These are phyloP conservation scores for Protobothrops mucrosquamatus DNA, from an alignment of 2,113 vertebrate species.

Conservation along the genomic window DNA sequence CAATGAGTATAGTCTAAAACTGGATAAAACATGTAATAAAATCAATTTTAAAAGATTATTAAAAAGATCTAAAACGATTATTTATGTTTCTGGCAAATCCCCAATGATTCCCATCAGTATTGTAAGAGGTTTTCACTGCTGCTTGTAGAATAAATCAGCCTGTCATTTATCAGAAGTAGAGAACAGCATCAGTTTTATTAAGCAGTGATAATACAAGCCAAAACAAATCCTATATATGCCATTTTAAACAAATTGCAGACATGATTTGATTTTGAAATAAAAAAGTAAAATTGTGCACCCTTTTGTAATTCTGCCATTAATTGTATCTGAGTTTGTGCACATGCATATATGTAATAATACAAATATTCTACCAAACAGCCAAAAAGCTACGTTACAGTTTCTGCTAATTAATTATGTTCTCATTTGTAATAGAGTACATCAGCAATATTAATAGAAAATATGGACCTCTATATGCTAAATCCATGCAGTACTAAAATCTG, in stretches of 20 bases:
- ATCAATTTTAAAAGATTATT: too few species aligned
- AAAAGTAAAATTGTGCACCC: not conserved
- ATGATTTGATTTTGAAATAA: not conserved
- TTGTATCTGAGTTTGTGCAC: not conserved
- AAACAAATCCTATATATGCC: not conserved
- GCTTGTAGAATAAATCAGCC: not conserved
- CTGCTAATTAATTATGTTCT: conserved; percentile 10
- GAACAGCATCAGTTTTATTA: not conserved
- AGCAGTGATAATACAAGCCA: not conserved
- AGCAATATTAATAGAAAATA: conserved; percentile 96
- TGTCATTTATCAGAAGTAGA: not conserved
- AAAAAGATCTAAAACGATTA: too few species aligned
- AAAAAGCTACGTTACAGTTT: conserved; percentile 6
- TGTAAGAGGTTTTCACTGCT: not conserved
- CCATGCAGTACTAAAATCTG: conserved; percentile 99
- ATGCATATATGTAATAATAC: not conserved
- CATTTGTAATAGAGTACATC: conserved; percentile 84
- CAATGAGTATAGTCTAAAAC: too few species aligned
- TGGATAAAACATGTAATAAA: too few species aligned
- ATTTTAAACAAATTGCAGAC: not conserved
- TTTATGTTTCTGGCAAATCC: too few species aligned
- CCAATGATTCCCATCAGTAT: not conserved
- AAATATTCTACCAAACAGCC: not conserved
- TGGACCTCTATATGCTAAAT: conserved; percentile 99
- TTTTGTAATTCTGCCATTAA: not conserved